Conservation (phyloP, 2,888 invertebrate species). For the Drosophila falleni region DNA sequence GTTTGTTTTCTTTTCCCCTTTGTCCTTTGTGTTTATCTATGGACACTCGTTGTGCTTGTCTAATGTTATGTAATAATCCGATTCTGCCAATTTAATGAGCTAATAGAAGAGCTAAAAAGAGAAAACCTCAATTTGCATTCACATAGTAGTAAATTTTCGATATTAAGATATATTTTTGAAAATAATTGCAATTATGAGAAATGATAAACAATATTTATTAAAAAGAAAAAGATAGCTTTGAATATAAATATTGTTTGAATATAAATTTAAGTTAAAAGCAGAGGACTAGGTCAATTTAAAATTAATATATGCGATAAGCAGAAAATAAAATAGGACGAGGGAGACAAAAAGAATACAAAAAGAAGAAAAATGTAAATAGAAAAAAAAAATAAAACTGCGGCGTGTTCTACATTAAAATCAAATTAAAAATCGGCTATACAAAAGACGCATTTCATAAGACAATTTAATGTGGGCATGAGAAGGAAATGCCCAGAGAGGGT, state of each 20-base stretch:
- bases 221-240: too few species aligned
- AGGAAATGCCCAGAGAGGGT: neutral
- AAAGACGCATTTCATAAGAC: constrained; percentile 29
- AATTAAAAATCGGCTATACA: constrained; percentile 38
- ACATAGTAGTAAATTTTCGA: too few species aligned
- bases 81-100: constrained; percentile 7
- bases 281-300: neutral
- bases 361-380: neutral
- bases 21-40: neutral
- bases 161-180: too few species aligned
- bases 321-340: neutral
- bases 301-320: neutral
- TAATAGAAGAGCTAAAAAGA: neutral
- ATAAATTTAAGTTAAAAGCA: too few species aligned
- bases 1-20: constrained; percentile 2
- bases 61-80: constrained; percentile 19
- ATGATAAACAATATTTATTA: too few species aligned
- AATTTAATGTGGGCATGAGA: constrained; percentile 5
- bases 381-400: neutral
- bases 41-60: constrained; percentile 6
- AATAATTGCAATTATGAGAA: neutral
- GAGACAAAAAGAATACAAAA: neutral
- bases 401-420: constrained; percentile 27
- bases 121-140: neutral
- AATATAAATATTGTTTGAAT: too few species aligned